These are phyloP conservation scores for Eilema sororculum DNA, from an alignment of 2,888 invertebrate genomes.

Conservation along the genomic window DNA sequence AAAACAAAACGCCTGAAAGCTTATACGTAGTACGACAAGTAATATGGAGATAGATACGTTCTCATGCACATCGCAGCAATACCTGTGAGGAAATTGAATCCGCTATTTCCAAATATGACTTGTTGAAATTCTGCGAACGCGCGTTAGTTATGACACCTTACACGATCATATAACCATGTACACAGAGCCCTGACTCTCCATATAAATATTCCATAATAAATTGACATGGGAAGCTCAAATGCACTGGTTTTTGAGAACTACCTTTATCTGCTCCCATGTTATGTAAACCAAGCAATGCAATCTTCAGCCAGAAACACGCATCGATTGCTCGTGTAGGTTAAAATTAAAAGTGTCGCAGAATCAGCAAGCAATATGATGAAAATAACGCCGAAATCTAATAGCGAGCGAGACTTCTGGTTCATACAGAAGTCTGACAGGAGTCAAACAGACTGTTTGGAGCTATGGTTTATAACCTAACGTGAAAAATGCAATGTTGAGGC, in stretches of 20 bases:
- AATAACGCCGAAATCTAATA: not conserved
- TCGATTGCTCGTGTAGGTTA: not conserved
- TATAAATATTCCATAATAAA: not conserved
- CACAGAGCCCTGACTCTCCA: not conserved
- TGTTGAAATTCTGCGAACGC: constrained; percentile 68
- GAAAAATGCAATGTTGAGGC: too few species aligned
- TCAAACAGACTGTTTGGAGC: constrained; percentile 16
- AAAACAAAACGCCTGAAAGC: too few species aligned
- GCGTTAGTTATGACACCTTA: constrained; percentile 61
- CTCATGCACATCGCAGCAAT: constrained; percentile 38
- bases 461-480: constrained; percentile 20
- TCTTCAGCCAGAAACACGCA: not conserved
- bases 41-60: constrained; percentile 23
- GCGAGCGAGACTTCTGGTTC: too few species aligned
- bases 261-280: constrained; percentile 3
- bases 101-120: constrained; percentile 61
- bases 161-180: constrained; percentile 5
- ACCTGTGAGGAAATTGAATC: constrained; percentile 63
- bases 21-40: too few species aligned
- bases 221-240: constrained; percentile 26
- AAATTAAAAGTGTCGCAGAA: not conserved
- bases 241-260: constrained; percentile 10
- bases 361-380: not conserved
- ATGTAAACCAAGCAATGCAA: not conserved
- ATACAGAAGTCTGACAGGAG: too few species aligned